These are phyloP conservation scores for Drosophila kepulauana DNA, from an alignment of 1,140 invertebrate genomes.

Conservation along the genomic window DNA sequence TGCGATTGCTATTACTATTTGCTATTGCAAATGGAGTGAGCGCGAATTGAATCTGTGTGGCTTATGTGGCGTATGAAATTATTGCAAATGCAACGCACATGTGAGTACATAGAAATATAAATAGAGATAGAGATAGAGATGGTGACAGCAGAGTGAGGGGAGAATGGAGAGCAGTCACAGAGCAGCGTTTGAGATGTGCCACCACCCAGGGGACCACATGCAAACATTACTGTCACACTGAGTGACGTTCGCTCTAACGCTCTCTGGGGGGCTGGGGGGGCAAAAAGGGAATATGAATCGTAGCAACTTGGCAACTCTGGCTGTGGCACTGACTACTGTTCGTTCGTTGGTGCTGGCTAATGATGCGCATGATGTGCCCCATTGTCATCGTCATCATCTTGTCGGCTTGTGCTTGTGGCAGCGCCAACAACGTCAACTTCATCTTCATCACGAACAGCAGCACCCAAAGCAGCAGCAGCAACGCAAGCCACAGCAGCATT, in stretches of 20 bases:
- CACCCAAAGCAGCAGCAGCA: slow-evolving; percentile 9
- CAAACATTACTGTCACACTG: slow-evolving; percentile 41
- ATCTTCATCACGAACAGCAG: slow-evolving; percentile 29
- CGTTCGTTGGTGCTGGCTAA: slow-evolving; percentile 36
- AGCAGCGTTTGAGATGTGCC: background rate
- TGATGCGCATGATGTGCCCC: slow-evolving; percentile 59
- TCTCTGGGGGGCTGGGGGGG: background rate
- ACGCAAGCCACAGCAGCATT: slow-evolving; percentile 7
- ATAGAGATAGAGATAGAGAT: background rate
- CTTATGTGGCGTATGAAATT: slow-evolving; percentile 25
- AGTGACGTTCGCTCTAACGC: slow-evolving; percentile 17
- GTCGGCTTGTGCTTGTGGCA: slow-evolving; percentile 43
- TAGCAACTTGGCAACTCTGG: slow-evolving; percentile 32
- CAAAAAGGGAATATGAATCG: slow-evolving; percentile 13
- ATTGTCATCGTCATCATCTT: slow-evolving; percentile 50
- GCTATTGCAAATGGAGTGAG: background rate
- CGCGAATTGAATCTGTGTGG: slow-evolving; percentile 40
- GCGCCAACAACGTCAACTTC: slow-evolving; percentile 21
- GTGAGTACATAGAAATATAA: background rate
- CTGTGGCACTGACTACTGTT: slow-evolving; percentile 3
- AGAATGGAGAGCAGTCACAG: background rate
- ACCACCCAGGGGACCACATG: slow-evolving; percentile 9
- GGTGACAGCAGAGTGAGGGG: too few species aligned
- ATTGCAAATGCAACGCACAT: slow-evolving; percentile 31
- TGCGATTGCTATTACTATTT: too few species aligned